Evolutionary conservation across 2,113 vertebrate species (phyloP), one percentile per base, ranked within the genome.

Genomic region (Orthonyx spaldingii): DNA sequence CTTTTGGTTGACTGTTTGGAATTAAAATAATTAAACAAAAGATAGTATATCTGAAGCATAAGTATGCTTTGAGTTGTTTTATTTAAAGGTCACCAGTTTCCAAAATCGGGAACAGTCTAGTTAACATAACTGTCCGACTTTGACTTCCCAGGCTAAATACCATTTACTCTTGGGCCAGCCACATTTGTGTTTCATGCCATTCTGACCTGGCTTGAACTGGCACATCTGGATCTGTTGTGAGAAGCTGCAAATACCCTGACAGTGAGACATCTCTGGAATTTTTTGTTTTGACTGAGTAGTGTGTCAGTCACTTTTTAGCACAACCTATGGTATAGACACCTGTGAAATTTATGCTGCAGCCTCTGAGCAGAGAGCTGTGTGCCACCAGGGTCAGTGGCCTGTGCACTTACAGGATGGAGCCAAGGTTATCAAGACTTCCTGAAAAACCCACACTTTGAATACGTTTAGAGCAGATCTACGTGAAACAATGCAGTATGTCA

Each of bases 131-230:
- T 76, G 17, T 80, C 35, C 0, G 0, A 56, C 47, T 92, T 92
- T 52, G 84, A 79, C 61, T 93, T 93, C 47, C 41, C 7, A 57
- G 27, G 49, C 56, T 87, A 56, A 75, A 49, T 85, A 26, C 33
- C 27, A 21, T 71, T 91, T 91, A n/a, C 30, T 42, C 37, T 71
- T 78, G 49, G 74, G 37, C 53, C 57, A 79, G 41, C 35, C 79
- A 56, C 19, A 3, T 91, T 94, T 94, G 22, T 15, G 91, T 89
- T 89, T 85, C 61, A 56, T 96, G 49, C 61, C 16, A 17, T 44
- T 85, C 74, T 96, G 87, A 76, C 87, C 81, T 94, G 65, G 28
- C 65, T 93, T 95, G 82, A 97, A 71, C 84, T 95, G 84, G 52
- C 61, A 56, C 52, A 72, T 91, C 82, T 95, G 85, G 46, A 57